Conservation (phyloP, 2,113 vertebrate species). For the Daboia siamensis region DNA sequence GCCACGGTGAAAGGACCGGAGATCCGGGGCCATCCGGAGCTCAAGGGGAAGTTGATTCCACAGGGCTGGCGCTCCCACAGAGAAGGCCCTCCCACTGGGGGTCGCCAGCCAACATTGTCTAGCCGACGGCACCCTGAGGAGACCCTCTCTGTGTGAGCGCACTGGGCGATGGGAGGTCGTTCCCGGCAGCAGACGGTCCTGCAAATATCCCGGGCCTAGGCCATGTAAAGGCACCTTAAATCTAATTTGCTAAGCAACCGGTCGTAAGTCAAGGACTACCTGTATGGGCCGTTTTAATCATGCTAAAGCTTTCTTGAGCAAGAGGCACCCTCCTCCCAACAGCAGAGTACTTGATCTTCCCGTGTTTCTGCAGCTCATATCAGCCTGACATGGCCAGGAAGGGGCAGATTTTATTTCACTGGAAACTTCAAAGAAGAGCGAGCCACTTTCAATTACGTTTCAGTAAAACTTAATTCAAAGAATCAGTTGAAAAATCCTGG, state of each 20-base stretch:
- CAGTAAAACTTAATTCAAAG: background rate
- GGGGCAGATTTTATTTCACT: background rate
- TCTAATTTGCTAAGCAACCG: background rate
- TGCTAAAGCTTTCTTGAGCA: background rate
- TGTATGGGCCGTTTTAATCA: background rate
- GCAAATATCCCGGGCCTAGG: too few species aligned
- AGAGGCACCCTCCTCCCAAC: background rate
- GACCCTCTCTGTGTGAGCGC: too few species aligned
- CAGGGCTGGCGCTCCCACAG: too few species aligned
- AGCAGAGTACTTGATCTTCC: background rate
- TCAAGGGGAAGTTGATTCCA: too few species aligned
- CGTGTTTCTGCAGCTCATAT: background rate
- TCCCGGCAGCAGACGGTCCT: too few species aligned
- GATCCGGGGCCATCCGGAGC: too few species aligned
- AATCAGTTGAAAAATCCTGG: background rate
- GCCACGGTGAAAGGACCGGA: too few species aligned
- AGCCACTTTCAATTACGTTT: background rate
- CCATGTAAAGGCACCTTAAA: too few species aligned
- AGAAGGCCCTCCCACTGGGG: too few species aligned
- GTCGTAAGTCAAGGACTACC: background rate
- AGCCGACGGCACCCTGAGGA: too few species aligned
- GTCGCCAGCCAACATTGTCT: too few species aligned
- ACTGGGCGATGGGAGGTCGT: too few species aligned
- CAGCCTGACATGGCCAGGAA: background rate
- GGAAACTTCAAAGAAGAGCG: background rate